These are phyloP conservation scores for Acrocephalus kingi DNA, from an alignment of 2,113 vertebrate species.

Conservation along the genomic window DNA sequence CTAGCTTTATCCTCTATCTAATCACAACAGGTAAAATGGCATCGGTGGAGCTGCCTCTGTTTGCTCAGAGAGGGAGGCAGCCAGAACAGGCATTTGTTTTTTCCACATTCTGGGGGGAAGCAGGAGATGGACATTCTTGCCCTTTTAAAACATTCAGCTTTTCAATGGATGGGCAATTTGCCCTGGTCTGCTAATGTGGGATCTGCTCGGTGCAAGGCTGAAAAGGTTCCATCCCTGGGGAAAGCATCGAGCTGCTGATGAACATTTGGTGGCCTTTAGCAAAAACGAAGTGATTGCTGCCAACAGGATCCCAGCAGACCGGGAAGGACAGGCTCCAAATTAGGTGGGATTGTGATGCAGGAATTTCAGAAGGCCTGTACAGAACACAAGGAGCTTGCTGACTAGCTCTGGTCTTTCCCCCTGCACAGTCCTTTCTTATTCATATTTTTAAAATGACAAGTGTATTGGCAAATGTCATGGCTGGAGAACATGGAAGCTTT, in stretches of 20 bases:
- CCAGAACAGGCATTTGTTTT: slow-evolving; percentile 12
- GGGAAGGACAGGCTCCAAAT: slow-evolving; percentile 57
- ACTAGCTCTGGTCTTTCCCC: neutral
- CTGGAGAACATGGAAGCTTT: neutral
- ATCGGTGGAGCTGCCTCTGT: slow-evolving; percentile 7
- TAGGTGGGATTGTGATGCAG: slow-evolving; percentile 51
- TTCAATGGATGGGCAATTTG: slow-evolving; percentile 61
- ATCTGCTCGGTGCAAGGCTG: slow-evolving; percentile 66
- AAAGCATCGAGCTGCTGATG: slow-evolving; percentile 52
- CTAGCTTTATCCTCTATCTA: slow-evolving; percentile 36
- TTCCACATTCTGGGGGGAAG: slow-evolving; percentile 1
- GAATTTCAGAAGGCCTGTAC: slow-evolving; percentile 31
- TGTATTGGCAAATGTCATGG: slow-evolving; percentile 18
- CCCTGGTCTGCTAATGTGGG: slow-evolving; percentile 62
- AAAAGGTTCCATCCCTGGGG: slow-evolving; percentile 70
- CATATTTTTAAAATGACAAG: neutral
- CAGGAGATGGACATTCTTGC: slow-evolving; percentile 59
- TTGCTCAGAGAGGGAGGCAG: neutral
- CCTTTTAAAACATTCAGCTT: slow-evolving; percentile 59
- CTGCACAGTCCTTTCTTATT: neutral
- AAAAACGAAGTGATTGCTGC: slow-evolving; percentile 43
- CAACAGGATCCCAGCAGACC: slow-evolving; percentile 63
- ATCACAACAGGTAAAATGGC: slow-evolving; percentile 59
- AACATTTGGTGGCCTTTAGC: slow-evolving; percentile 76
- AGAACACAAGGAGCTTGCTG: neutral